phyloP scores from a whole-genome alignment of 2,113 vertebrate genomes.

The Triplophysa dalaica region DNA sequence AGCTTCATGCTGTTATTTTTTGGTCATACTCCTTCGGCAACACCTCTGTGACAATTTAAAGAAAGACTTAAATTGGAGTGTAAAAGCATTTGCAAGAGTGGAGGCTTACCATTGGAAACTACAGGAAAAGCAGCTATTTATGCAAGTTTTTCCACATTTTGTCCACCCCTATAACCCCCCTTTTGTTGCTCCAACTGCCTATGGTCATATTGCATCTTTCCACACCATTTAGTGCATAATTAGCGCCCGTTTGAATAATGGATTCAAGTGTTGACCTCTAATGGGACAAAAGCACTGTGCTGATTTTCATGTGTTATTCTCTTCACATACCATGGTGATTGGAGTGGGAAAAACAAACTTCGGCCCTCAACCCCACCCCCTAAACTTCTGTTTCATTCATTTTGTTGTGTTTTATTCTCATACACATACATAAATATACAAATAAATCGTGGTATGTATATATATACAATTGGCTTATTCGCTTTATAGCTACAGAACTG shows the following conservation, averaged over 20 bases:
- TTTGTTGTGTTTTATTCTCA: background rate
- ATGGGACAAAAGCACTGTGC: slow-evolving; percentile 50
- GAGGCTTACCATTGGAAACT: slow-evolving; percentile 48
- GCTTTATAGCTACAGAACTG: too few relatives aligned
- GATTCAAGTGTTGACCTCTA: slow-evolving; percentile 54
- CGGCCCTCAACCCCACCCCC: background rate
- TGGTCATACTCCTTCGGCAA: background rate
- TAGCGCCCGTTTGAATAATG: slow-evolving; percentile 67
- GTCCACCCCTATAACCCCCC: slow-evolving; percentile 46
- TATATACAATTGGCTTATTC: too few relatives aligned
- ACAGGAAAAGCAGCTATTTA: slow-evolving; percentile 68
- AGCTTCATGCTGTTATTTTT: slow-evolving; percentile 34
- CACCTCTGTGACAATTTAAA: slow-evolving; percentile 20
- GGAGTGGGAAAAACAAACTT: slow-evolving; percentile 38
- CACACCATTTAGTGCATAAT: slow-evolving; percentile 77
- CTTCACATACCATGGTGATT: slow-evolving; percentile 48
- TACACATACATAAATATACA: too few relatives aligned
- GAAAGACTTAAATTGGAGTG: slow-evolving; percentile 20
- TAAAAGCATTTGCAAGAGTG: slow-evolving; percentile 26
- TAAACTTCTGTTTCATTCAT: slow-evolving; percentile 9
- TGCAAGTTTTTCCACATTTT: slow-evolving; percentile 74
- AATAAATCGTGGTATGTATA: too few relatives aligned
- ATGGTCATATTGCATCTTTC: slow-evolving; percentile 71
- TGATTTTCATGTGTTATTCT: slow-evolving; percentile 51
- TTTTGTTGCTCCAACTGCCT: slow-evolving; percentile 58